Conservation (phyloP, 2,888 invertebrate species). For the Diaperis boleti region DNA sequence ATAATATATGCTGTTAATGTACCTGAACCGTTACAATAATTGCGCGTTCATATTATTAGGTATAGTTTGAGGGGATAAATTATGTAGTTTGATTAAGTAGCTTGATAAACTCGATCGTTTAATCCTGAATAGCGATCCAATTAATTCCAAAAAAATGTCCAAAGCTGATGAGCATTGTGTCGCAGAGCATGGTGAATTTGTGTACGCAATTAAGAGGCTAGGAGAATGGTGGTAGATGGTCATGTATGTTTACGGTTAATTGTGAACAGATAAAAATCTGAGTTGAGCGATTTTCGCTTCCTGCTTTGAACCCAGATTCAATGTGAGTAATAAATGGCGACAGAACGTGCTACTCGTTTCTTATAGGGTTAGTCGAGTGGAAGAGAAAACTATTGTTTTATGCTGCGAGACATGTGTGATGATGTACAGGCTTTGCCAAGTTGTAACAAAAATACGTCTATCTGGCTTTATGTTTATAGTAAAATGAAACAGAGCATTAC, state of each 20-base stretch:
- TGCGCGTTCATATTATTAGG: conserved; percentile 37
- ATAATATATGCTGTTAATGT: conserved; percentile 38
- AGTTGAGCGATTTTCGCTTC: conserved; percentile 7
- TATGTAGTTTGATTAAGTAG: conserved; percentile 41
- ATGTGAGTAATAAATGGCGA: conserved; percentile 46
- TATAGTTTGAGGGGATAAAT: conserved; percentile 40
- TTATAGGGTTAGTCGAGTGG: conserved; percentile 46
- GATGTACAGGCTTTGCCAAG: neutral
- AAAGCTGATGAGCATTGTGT: conserved; percentile 27
- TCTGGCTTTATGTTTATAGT: too few species aligned
- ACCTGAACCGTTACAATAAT: conserved; percentile 42
- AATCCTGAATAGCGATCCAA: conserved; percentile 41
- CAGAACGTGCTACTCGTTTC: conserved; percentile 46
- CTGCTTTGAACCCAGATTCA: conserved; percentile 20
- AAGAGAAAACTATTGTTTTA: conserved; percentile 7
- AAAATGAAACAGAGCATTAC: neutral
- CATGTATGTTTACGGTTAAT: conserved; percentile 13
- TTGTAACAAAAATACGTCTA: neutral
- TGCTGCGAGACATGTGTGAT: neutral
- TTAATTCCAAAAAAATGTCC: conserved; percentile 38
- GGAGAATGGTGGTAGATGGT: conserved; percentile 6
- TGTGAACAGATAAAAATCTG: conserved; percentile 11
- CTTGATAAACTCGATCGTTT: conserved; percentile 41
- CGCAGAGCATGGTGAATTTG: conserved; percentile 14
- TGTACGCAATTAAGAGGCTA: conserved; percentile 5